Evolutionary conservation across 1,140 invertebrate species (phyloP).

Genomic region (Chlorops oryzae): DNA sequence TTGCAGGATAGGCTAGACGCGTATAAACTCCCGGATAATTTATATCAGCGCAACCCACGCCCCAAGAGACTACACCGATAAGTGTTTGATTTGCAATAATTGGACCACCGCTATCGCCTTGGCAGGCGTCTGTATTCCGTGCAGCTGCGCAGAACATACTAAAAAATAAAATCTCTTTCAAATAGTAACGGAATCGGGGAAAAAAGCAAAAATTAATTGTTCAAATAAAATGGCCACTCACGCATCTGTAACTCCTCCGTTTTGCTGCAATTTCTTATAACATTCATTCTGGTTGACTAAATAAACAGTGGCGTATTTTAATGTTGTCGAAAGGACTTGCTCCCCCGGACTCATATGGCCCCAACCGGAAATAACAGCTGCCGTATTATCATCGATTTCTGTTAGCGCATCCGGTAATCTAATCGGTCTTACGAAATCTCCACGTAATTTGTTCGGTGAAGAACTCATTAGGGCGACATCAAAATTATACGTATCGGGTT

Average conservation of each 20-base stretch:
- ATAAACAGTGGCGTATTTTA: slow-evolving; percentile 35
- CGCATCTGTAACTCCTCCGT: slow-evolving; percentile 39
- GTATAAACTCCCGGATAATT: slow-evolving; percentile 60
- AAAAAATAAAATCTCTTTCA: neutral
- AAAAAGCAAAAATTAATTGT: neutral
- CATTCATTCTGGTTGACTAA: slow-evolving; percentile 38
- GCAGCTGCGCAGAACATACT: slow-evolving; percentile 52
- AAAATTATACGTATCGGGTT: slow-evolving; percentile 34
- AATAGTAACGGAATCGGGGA: neutral
- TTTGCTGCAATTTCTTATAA: slow-evolving; percentile 23
- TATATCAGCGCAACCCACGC: slow-evolving; percentile 55
- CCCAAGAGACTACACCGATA: slow-evolving; percentile 60
- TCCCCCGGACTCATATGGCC: slow-evolving; percentile 37
- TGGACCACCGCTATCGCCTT: slow-evolving; percentile 52
- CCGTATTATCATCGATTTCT: slow-evolving; percentile 19
- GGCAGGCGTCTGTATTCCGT: slow-evolving; percentile 41
- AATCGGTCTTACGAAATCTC: slow-evolving; percentile 25
- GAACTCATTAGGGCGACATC: slow-evolving; percentile 36
- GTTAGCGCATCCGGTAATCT: slow-evolving; percentile 20
- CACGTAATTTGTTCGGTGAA: slow-evolving; percentile 14
- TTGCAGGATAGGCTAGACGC: slow-evolving; percentile 45
- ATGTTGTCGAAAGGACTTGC: slow-evolving; percentile 25
- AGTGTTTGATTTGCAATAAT: slow-evolving; percentile 41
- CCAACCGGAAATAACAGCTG: slow-evolving; percentile 39
- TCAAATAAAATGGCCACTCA: slow-evolving; percentile 18